phyloP scores from a whole-genome alignment of 2,113 vertebrate species.

The Vanacampus margaritifer region DNA sequence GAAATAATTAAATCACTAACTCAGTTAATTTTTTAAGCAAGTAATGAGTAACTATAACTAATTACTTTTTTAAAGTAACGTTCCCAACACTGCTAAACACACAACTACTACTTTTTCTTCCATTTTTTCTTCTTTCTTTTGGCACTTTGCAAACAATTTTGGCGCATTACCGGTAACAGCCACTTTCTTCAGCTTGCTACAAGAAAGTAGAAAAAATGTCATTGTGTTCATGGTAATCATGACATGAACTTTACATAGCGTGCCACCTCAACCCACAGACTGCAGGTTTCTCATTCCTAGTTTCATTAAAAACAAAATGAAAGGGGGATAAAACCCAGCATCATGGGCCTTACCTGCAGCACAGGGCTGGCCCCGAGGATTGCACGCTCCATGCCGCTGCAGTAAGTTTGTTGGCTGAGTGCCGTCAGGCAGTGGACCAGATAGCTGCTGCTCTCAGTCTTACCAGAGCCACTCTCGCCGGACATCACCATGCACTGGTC shows the following conservation, averaged over 20 bases:
- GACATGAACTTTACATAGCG: neutral
- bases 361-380: constrained; percentile 91
- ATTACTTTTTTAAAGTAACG: too few species aligned
- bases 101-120: too few species aligned
- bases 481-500: constrained; percentile 94
- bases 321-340: too few species aligned
- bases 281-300: neutral
- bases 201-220: neutral
- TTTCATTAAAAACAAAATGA: neutral
- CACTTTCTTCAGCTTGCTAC: too few species aligned
- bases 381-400: constrained; percentile 84
- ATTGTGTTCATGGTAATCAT: neutral
- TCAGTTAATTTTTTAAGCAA: too few species aligned
- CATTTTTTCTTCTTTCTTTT: too few species aligned
- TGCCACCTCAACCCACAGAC: neutral
- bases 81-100: too few species aligned
- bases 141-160: too few species aligned
- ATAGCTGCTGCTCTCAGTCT: constrained; percentile 94
- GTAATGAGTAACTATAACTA: too few species aligned
- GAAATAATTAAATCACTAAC: too few species aligned
- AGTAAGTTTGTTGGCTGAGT: constrained; percentile 88
- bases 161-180: too few species aligned
- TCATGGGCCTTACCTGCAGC: constrained; percentile 80
- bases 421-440: constrained; percentile 93
- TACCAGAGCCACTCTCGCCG: constrained; percentile 91